Conservation (phyloP, 2,888 invertebrate genomes). For the Euspilapteryx auroguttella region DNA sequence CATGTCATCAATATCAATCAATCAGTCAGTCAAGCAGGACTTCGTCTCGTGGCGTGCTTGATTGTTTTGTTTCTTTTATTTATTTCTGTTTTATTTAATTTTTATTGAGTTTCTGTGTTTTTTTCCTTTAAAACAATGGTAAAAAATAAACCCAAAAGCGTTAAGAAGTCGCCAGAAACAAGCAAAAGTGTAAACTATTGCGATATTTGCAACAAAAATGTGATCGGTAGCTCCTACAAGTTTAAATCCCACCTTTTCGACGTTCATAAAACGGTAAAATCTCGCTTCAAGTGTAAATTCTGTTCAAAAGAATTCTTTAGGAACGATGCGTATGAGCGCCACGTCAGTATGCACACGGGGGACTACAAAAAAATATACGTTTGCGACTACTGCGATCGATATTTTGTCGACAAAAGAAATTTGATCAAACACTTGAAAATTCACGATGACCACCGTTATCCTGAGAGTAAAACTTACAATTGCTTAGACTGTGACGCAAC, state of each 20-base stretch:
- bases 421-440: slow-evolving; percentile 22
- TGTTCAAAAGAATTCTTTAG: slow-evolving; percentile 27
- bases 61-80: too few species aligned
- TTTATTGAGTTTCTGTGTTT: too few species aligned
- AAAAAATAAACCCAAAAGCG: too few species aligned
- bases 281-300: slow-evolving; percentile 19
- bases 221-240: slow-evolving; percentile 18
- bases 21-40: too few species aligned
- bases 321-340: slow-evolving; percentile 19
- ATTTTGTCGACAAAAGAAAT: slow-evolving; percentile 26
- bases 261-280: slow-evolving; percentile 19
- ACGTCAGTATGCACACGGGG: slow-evolving; percentile 16
- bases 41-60: too few species aligned
- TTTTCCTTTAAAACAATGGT: too few species aligned
- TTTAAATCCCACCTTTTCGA: slow-evolving; percentile 20
- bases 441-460: slow-evolving; percentile 19
- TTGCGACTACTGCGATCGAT: slow-evolving; percentile 30
- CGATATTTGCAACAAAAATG: slow-evolving; percentile 17
- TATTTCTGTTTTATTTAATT: too few species aligned
- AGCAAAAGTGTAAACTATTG: too few species aligned
- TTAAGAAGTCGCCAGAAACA: too few species aligned
- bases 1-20: too few species aligned
- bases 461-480: slow-evolving; percentile 10
- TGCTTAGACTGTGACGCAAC: slow-evolving; percentile 23
- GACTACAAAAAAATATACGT: slow-evolving; percentile 12